Percentiles rank a stretch among this genome's conserved stretches.
Conservation (phyloP, 2,797 vertebrate species). For the Propithecus deckenii region DNA sequence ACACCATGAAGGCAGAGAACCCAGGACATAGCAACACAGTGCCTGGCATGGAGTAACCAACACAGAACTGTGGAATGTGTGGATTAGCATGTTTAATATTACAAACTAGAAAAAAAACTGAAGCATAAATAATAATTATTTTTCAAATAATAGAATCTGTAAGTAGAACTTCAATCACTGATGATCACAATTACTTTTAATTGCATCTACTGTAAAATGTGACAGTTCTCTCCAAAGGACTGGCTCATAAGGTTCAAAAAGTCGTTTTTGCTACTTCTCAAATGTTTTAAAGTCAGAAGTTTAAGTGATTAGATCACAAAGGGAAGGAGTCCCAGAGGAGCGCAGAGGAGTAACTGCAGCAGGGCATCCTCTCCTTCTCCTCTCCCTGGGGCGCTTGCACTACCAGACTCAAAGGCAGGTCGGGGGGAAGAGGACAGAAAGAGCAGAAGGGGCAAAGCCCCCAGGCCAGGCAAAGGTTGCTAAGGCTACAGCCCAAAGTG, state of each 20-base stretch:
- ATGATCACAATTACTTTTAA: background rate
- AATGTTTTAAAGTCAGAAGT: background rate
- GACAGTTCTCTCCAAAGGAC: background rate
- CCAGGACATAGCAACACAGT: background rate
- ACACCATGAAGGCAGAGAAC: background rate
- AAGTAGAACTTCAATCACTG: background rate
- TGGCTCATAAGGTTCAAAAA: background rate
- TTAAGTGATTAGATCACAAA: background rate
- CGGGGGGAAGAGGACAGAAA: background rate
- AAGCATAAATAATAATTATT: constrained; percentile 6
- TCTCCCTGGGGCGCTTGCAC: background rate
- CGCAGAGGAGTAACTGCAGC: too few relatives aligned
- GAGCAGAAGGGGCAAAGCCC: background rate
- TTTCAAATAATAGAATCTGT: background rate
- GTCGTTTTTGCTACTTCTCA: background rate
- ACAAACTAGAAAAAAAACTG: background rate
- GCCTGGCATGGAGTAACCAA: background rate
- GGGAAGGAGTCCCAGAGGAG: background rate
- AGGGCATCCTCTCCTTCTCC: background rate
- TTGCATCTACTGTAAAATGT: background rate
- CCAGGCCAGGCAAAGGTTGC: background rate
- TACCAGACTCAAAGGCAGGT: background rate
- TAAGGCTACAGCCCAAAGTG: background rate
- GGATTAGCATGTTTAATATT: background rate
- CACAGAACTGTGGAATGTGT: background rate